Evolutionary conservation across 2,888 invertebrate species (phyloP), one percentile per base, ranked within the genome.

Genomic region (Hedychridium roseum): DNA sequence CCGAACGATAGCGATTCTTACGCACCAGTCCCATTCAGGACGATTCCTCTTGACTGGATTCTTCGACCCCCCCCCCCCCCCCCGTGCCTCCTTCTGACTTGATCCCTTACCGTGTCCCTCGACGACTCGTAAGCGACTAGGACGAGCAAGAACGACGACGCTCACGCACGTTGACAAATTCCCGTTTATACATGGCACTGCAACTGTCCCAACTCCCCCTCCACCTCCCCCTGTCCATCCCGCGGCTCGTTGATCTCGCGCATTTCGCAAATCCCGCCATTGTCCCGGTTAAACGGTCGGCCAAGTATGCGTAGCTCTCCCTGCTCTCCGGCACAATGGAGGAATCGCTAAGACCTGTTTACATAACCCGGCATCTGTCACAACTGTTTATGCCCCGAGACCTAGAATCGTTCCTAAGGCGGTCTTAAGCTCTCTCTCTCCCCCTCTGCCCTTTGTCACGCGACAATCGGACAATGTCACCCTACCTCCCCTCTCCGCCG

Each of bases 291-390:
- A 70, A 70, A 68, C 67, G 61, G 54, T 57, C 52, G 57, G 23
- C 44, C 41, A 50, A 54, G 48, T 53, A 45, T 37, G 40, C 32
- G n/a, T 31, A 16, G 21, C 20, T 36, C 42, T 43, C 50, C 42
- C 50, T 9, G 11, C 12, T 20, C 23, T 14, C 17, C 51, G 55
- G 52, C 63, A 70, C 67, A 71, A 69, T 69, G 54, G 60, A 37
- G 40, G 39, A 59, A 61, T 62, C 59, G 59, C 52, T 52, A 47
- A 54, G 51, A 50, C 57, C 66, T 60, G 67, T 73, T 73, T 73
- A 70, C 67, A 71, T 70, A 73, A 73, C 69, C 69, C 66, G 63
- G 66, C 73, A 70, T 73, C 70, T 73, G 73, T 73, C 73, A 73
- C 73, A 73, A 73, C 73, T 73, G 68, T 73, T 73, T 73, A 70